Base-by-base conservation (phyloP, 2,113 vertebrate species). In the Pithys albifrons region DNA sequence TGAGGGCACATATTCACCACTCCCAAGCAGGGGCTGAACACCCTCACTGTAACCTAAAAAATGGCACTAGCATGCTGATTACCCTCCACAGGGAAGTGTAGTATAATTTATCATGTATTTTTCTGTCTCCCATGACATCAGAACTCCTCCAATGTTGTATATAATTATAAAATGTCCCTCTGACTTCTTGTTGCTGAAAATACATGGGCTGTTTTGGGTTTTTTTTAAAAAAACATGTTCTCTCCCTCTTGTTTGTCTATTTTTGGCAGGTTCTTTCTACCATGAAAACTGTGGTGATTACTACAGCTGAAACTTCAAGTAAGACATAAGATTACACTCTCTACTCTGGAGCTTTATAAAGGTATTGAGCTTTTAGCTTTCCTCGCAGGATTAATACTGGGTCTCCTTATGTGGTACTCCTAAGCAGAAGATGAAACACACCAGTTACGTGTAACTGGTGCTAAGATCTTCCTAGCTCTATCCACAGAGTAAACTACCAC, bases 131-230 rank as follows among this genome's bases (percentile, higher is more conserved):
- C 79, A 61, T 95, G 93, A 94, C 82, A 92, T 96, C 90, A 94
- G 85, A 90, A 64, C 35, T 31, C 22, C 93, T 90, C 57, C 67
- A 28, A n/a, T 84, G 75, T 86, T 93, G 61, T 86, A 72, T 96
- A 41, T 95, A 95, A 96, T 96, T 97, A 96, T 29, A 95, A 94
- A 94, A 91, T 58, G 92, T 87, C 80, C 87, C 59, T 86, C 76
- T 92, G 92, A 91, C 88, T 93, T 93, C 93, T 92, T 83, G 93
- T 85, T 96, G 77, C 93, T 97, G 86, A 96, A 96, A 96, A 95
- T 95, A 96, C 74, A 89, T 6, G 1, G 39, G 59, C 41, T 89
- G 70, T 72, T 96, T 94, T 94, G 91, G 93, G 9, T 39, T 39
- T 39, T 97, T 96, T 70, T 65, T 72, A 61, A 83, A 91, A 88